Conservation (phyloP, 1,140 invertebrate species). For the Zaprionus capensis region DNA sequence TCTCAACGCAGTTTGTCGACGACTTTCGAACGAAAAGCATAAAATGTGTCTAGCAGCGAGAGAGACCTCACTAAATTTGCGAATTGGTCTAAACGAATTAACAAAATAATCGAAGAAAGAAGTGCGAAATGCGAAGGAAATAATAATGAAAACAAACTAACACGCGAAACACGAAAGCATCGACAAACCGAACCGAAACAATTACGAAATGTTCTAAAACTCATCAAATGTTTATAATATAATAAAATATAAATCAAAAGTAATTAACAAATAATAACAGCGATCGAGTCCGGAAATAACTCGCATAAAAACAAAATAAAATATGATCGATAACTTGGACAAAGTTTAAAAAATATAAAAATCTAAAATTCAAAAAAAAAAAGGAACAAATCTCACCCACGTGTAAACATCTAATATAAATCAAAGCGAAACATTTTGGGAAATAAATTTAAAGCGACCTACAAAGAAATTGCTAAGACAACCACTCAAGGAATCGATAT, state of each 20-base stretch:
- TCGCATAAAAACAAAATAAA: not conserved
- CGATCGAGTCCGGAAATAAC: not conserved
- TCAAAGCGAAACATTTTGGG: not conserved
- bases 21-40: conserved; percentile 81
- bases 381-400: not conserved
- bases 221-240: not conserved
- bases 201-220: conserved; percentile 5
- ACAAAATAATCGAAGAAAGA: conserved; percentile 46
- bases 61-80: conserved; percentile 46
- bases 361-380: not conserved
- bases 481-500: not conserved
- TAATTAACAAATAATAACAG: not conserved
- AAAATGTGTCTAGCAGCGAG: conserved; percentile 63
- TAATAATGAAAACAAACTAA: conserved; percentile 18
- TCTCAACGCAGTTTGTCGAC: conserved; percentile 75
- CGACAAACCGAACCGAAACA: conserved; percentile 27
- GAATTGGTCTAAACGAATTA: conserved; percentile 55
- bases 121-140: conserved; percentile 30
- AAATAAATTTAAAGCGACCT: not conserved
- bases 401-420: conserved; percentile 3
- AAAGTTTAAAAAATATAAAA: not conserved
- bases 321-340: not conserved
- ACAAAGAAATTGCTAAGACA: not conserved
- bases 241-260: not conserved
- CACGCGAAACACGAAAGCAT: conserved; percentile 22